These are phyloP conservation scores for Pocillopora damicornis DNA, from an alignment of 64 coral and sea anemone genomes.

Conservation along the genomic window DNA sequence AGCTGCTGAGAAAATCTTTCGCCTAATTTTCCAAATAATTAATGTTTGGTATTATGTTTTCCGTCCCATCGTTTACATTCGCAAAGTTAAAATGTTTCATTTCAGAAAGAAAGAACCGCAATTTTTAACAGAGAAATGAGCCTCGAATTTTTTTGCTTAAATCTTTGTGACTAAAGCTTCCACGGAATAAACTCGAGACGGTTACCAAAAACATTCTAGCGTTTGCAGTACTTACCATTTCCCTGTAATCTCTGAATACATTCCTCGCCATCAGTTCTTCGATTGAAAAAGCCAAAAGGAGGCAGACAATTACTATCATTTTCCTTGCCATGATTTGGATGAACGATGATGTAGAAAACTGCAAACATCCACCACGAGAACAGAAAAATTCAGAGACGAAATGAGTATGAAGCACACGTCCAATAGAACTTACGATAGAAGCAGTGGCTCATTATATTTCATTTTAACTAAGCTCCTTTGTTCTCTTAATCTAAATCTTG, in stretches of 20 bases:
- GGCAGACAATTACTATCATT: not conserved
- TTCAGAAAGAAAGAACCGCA: too few relatives aligned
- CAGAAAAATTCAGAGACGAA: not conserved
- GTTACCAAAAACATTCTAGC: not conserved
- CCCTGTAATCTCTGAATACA: not conserved
- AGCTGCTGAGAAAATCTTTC: too few relatives aligned
- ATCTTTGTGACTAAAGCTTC: not conserved
- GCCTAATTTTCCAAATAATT: too few relatives aligned
- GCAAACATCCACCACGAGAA: not conserved
- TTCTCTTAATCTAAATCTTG: not conserved
- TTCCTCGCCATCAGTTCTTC: conserved; percentile 4
- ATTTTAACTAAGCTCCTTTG: not conserved
- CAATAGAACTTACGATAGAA: not conserved
- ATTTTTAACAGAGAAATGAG: too few relatives aligned
- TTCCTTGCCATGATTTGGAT: not conserved
- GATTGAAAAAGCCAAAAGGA: not conserved
- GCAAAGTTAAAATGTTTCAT: too few relatives aligned
- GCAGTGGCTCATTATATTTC: not conserved
- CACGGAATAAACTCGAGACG: not conserved
- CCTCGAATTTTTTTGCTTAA: too few relatives aligned
- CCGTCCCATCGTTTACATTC: too few relatives aligned
- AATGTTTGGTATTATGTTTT: too few relatives aligned
- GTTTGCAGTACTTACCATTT: not conserved
- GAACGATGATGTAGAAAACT: not conserved
- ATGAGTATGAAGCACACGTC: not conserved